Evolutionary conservation across 1,140 invertebrate genomes (phyloP), one percentile per base, ranked within the genome.

Genomic region (Yoshiicerus persimilis): DNA sequence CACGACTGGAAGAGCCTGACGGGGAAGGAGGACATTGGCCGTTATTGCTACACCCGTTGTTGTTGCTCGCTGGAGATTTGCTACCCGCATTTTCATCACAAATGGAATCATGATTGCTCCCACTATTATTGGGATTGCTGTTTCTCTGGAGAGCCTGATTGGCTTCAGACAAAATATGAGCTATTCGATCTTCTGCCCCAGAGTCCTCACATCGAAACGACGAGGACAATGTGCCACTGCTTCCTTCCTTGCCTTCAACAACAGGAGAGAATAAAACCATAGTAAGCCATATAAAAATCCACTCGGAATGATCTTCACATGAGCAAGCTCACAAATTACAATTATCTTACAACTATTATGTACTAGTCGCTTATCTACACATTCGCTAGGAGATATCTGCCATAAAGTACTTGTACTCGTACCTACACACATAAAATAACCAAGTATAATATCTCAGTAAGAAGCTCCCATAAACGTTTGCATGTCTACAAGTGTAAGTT

Each of bases 161-260:
- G 3, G 98, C 97, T 92, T 99, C 98, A 91, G 94, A 97, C 16
- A 99, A 94, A 91, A 99, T 99, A 92, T 98, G 97, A 23, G 96
- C 96, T 86, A 99, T 96, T 87, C 98, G 94, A 91, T 99, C 98
- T 91, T 99, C 98, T 39, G 96, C 97, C 90, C 96, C 96, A n/a
- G 92, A 91, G 91, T 97, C 96, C 66, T 96, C 96, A 87, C 95
- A 95, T 23, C 92, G 91, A 66, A 92, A 91, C 91, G 96, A 96
- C 66, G 95, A 93, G 87, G 96, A 95, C 92, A 96, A 94, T 89
- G 84, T 84, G 70, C 86, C 89, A 84, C 95, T 95, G 91, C 91
- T 84, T 90, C 96, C 94, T 92, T 96, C 95, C 94, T 96, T 96
- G 92, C 96, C 96, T 91, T 86, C 87, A 88, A 88, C 84, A 84